Evolutionary conservation across 2,888 invertebrate species (phyloP), one percentile per base, ranked within the genome.

Genomic region (Rhagium mordax): DNA sequence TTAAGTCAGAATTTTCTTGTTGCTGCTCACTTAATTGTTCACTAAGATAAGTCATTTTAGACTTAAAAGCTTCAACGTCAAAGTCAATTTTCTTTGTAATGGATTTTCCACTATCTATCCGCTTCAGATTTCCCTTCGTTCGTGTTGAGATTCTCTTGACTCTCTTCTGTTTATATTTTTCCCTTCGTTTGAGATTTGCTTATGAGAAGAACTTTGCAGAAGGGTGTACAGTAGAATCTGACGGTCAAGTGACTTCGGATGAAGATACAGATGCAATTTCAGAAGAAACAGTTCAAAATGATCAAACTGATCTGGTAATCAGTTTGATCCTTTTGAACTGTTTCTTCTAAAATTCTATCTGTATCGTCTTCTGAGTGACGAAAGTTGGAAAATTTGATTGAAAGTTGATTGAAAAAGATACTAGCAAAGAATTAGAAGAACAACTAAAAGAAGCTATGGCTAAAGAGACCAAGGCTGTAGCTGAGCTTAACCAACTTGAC

Each of bases 401-500:
- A 1, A 86, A 87, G 74, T 84, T 87, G 4, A 85, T 87, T 16
- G 88, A 87, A 75, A 86, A 86, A 74, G 88, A 87, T 81, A 83
- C 88, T 8, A 83, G 83, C 7, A 88, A 82, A 62, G 83, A 83
- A 68, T 76, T 85, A 64, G 79, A 84, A 74, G 83, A 84, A 18
- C 81, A 80, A 8, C 24, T 85, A 1, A 83, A 84, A 70, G 80
- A 80, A 66, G 76, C 81, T 15, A 82, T 82, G 74, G 78, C 75
- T 29, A 79, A 78, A 53, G 82, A 81, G 64, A 76, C 74, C 15
- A 80, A 83, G 76, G 76, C 78, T 16, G 18, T 78, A 33, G 76
- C 72, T 59, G 81, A 78, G 41, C 27, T 77, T 6, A 60, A 67
- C 8, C 66, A 73, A n/a, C 62, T 68, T 15, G 75, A 73, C 16